A percentile compares a stretch with the other conserved stretches of the same genome.
These are phyloP conservation scores for Psilopsiagon aymara DNA, from an alignment of 2,113 vertebrate species.

Conservation along the genomic window DNA sequence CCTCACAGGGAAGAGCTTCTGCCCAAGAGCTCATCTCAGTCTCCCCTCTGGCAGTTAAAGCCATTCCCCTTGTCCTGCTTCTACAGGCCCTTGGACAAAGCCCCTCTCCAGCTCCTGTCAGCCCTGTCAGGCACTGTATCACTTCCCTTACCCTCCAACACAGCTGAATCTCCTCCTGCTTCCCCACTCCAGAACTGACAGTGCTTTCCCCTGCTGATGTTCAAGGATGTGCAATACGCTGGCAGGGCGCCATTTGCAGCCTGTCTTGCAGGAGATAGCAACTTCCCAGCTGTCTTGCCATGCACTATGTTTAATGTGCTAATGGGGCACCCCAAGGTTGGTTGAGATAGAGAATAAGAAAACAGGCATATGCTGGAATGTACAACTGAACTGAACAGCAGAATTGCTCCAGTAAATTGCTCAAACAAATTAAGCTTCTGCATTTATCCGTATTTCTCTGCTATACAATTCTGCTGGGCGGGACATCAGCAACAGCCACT, in stretches of 20 bases:
- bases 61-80: not conserved
- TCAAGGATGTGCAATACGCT: not conserved
- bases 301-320: rapidly evolving
- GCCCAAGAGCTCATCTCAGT: not conserved
- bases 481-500: conserved; percentile 20
- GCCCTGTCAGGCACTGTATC: not conserved
- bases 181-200: not conserved
- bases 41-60: not conserved
- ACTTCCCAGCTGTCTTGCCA: not conserved
- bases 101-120: not conserved
- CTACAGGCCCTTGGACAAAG: not conserved
- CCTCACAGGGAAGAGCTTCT: not conserved
- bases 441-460: not conserved
- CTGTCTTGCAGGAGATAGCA: not conserved
- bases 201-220: not conserved
- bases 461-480: not conserved
- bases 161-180: not conserved
- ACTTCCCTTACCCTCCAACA: not conserved
- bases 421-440: not conserved
- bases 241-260: not conserved
- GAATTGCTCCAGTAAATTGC: conserved; percentile 1
- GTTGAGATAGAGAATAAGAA: not conserved
- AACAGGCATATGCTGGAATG: not conserved
- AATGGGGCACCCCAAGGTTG: conserved; percentile 43
- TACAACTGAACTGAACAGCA: not conserved